Evolutionary conservation across 53 echinoderm and acorn worm genomes (phyloP).

Genomic region (Paracentrotus lividus): DNA sequence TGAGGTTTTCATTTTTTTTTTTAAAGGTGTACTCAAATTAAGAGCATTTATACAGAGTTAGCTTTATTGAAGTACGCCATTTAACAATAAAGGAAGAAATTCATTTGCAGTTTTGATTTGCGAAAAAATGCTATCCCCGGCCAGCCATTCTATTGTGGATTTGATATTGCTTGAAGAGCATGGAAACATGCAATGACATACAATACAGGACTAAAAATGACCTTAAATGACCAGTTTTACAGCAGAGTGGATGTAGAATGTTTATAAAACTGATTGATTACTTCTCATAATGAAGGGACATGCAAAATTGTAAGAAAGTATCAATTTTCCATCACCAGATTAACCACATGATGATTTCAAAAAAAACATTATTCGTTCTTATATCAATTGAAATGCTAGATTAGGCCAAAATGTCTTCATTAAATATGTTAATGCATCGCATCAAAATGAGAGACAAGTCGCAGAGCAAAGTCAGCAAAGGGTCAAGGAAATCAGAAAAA

Average conservation of each 20-base stretch:
- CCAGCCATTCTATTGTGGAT: neutral
- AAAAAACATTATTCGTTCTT: neutral
- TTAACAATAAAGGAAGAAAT: neutral
- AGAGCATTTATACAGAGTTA: neutral
- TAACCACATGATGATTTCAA: neutral
- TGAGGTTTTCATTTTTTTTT: neutral
- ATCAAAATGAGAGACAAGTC: too few species aligned
- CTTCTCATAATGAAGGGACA: neutral
- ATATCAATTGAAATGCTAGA: too few species aligned
- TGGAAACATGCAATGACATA: constrained; percentile 35
- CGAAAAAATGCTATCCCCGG: neutral
- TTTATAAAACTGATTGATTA: neutral
- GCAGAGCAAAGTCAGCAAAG: too few species aligned
- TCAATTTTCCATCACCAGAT: neutral
- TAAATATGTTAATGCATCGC: too few species aligned
- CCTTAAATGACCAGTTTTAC: neutral
- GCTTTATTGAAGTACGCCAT: neutral
- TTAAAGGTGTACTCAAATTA: neutral
- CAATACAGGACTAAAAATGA: neutral
- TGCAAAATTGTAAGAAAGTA: neutral
- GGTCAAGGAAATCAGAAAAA: too few species aligned
- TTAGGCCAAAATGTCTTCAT: too few species aligned
- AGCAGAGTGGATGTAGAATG: neutral
- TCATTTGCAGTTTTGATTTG: neutral
- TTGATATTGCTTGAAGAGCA: neutral